Evolutionary conservation across 2,888 invertebrate genomes (phyloP).

Genomic region (Cordilura impudica): DNA sequence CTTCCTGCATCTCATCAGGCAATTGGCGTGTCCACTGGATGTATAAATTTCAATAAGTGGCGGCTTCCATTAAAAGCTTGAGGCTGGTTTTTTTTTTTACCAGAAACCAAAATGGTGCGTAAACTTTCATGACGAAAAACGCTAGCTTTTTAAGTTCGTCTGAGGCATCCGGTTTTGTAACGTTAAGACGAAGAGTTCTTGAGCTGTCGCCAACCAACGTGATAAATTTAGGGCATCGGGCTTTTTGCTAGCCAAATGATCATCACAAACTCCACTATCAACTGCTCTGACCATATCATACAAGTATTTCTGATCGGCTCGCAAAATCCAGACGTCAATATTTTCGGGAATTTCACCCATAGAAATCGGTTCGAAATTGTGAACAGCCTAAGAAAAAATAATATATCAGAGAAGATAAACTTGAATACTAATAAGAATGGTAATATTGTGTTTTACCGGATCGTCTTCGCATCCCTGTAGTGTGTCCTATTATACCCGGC

Average conservation of each 20-base stretch:
- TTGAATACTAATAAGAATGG: neutral
- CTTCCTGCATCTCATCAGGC: neutral
- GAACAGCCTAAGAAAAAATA: neutral
- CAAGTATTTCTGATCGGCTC: conserved; percentile 20
- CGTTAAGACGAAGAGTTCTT: neutral
- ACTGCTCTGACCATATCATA: conserved; percentile 18
- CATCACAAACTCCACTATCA: conserved; percentile 6
- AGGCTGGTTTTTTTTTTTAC: neutral
- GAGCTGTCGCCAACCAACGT: conserved; percentile 9
- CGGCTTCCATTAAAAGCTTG: neutral
- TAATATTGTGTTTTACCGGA: neutral
- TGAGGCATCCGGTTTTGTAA: neutral
- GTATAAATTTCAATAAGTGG: conserved; percentile 1
- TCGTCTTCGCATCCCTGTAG: neutral
- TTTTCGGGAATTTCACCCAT: conserved; percentile 1
- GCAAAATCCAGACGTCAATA: neutral
- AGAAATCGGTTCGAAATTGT: neutral
- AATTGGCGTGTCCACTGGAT: conserved; percentile 6
- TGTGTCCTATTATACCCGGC: neutral
- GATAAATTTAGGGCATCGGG: neutral
- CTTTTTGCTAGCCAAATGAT: neutral
- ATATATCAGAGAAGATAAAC: neutral
- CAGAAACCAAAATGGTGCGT: conserved; percentile 12
- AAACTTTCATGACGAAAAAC: conserved; percentile 1
- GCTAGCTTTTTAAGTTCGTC: conserved; percentile 3